Evolutionary conservation across 2,888 invertebrate genomes (phyloP).

Genomic region (Augochlorella aurata): DNA sequence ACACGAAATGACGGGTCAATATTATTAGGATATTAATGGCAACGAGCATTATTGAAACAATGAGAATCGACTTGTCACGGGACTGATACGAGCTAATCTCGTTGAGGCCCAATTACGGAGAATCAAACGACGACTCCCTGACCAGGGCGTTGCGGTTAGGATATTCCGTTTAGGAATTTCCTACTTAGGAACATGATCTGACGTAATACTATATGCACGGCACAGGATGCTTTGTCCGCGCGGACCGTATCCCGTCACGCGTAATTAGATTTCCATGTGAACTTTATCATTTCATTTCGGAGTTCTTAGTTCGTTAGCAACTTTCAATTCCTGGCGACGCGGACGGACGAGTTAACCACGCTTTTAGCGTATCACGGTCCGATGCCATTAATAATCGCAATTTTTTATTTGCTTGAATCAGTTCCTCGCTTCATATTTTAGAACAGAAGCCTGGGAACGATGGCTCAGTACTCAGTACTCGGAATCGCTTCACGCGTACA

Average conservation of each 20-base stretch:
- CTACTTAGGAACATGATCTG: not conserved
- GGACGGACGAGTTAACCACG: no score
- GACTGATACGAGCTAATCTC: not conserved
- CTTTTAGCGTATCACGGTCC: no score
- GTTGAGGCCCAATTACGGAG: not conserved
- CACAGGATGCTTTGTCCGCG: not conserved
- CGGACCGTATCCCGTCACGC: not conserved
- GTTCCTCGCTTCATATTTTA: no score
- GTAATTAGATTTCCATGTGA: not conserved
- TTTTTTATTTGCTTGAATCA: no score
- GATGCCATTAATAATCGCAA: no score
- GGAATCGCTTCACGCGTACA: no score
- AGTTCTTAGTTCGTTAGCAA: no score
- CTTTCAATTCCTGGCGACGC: no score
- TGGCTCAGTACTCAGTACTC: no score
- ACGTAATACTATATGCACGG: not conserved
- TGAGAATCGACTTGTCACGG: not conserved
- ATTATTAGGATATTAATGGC: slow-evolving; percentile 10
- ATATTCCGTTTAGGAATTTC: not conserved
- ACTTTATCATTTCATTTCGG: no score
- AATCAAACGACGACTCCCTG: not conserved
- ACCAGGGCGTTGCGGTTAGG: not conserved
- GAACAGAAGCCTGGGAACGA: no score
- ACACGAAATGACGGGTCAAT: not conserved
- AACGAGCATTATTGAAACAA: not conserved